Base-by-base conservation (phyloP, 2,888 invertebrate species). In the Hedychridium roseum region DNA sequence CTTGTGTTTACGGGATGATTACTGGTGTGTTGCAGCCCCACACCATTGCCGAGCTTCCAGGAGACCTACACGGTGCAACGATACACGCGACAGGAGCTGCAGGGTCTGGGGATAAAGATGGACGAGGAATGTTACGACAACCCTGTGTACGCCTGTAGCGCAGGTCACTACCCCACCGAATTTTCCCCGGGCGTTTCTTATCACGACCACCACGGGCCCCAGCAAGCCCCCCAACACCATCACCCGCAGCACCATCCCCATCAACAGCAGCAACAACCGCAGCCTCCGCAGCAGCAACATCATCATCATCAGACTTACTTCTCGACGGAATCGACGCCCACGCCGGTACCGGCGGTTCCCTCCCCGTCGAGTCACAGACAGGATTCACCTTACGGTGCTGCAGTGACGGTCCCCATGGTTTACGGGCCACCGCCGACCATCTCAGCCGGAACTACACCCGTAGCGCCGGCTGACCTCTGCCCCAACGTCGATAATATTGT, bases 21-120 rank as follows among this genome's bases (percentile, higher is more conserved):
- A 2, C 9, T 6, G 5, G 5, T 23, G 9, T 15, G n/a, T 46
- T 23, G 28, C 60, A 76, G 86, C 64, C 85, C 87, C 34, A 85
- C 89, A 35, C 83, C 84, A 35, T 80, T 92, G 70, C 92, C 92
- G 56, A 92, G 92, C 81, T 92, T 92, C 81, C 91, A 93, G 82
- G 93, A 93, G 81, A 93, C 91, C 18, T 92, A 92, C 79, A 90
- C 90, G 48, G 86, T 90, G 37, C 87, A 89, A 55, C 89, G 89
- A 73, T 79, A 74, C 69, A 85, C 85, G 50, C 84, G 83, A 66
- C 85, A 84, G 74, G 86, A 85, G 77, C 82, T 86, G 75, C 81
- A 83, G 30, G 83, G 84, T 66, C 83, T 87, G 65, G 87, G 87
- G 20, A 86, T 90, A 68, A 92, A 92, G 80, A 91, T 92, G 91